A percentile compares a stretch with the other conserved stretches of the same genome.
Evolutionary conservation across 2,797 vertebrate species (phyloP).

Genomic region (Dermochelys coriacea): DNA sequence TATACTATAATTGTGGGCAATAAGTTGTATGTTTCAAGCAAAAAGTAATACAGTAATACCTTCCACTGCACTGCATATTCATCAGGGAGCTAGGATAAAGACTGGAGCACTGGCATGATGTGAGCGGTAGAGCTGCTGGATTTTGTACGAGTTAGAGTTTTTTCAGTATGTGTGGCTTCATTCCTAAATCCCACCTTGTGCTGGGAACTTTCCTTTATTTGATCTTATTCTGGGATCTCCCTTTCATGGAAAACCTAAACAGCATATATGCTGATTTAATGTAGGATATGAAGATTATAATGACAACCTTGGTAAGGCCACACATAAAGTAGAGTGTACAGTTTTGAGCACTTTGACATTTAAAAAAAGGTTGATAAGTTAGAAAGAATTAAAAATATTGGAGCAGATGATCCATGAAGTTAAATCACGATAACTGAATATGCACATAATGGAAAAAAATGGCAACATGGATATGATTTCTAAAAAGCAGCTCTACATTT

Average conservation of each 20-base stretch:
- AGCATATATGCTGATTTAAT: neutral
- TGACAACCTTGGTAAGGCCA: neutral
- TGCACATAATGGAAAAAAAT: neutral
- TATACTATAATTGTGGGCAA: neutral
- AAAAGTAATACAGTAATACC: neutral
- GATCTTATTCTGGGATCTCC: neutral
- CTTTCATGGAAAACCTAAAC: constrained; percentile 25
- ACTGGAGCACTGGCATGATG: neutral
- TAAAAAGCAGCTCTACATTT: neutral
- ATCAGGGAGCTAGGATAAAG: neutral
- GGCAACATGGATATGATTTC: neutral
- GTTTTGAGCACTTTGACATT: neutral
- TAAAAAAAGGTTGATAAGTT: constrained; percentile 20
- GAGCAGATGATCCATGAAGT: neutral
- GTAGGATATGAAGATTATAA: neutral
- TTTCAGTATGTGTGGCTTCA: neutral
- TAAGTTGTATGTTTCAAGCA: neutral
- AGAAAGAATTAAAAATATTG: neutral
- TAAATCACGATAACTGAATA: neutral
- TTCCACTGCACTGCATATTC: neutral
- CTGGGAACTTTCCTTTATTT: neutral
- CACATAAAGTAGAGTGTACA: constrained; percentile 16
- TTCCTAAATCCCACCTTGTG: neutral
- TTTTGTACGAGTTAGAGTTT: neutral
- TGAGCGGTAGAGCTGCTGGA: neutral